A percentile compares a stretch with the other conserved stretches of the same genome.
phyloP scores from a whole-genome alignment of 2,888 invertebrate species.

The Ormyrus rosae region DNA sequence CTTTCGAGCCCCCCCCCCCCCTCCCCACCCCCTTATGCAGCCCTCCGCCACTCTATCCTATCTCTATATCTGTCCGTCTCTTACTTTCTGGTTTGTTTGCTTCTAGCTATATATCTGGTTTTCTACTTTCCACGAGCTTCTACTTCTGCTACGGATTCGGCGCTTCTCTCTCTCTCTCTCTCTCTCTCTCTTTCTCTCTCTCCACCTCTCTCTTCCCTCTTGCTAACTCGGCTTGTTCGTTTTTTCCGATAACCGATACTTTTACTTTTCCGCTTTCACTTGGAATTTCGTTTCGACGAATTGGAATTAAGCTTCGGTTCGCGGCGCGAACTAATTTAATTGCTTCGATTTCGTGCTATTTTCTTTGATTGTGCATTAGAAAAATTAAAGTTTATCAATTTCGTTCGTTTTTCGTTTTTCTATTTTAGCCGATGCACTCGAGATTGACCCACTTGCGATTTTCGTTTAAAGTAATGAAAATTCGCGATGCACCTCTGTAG shows the following conservation, averaged over 20 bases:
- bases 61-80: neutral
- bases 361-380: no score
- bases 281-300: conserved; percentile 40
- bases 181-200: neutral
- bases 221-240: no score
- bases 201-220: neutral
- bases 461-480: no score
- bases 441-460: no score
- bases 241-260: conserved; percentile 38
- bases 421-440: no score
- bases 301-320: conserved; percentile 21
- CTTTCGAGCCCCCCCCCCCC: neutral
- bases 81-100: neutral
- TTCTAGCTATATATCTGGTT: conserved; percentile 2
- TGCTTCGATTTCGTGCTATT: neutral
- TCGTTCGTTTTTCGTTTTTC: no score
- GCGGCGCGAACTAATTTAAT: conserved; percentile 36
- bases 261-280: conserved; percentile 44
- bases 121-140: neutral
- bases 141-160: no score
- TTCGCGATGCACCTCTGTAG: no score
- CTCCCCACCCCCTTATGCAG: neutral
- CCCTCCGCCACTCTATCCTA: neutral
- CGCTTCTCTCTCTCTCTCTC: neutral
- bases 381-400: no score